Evolutionary conservation across 2,113 vertebrate species (phyloP).

Genomic region (human): GRCh38 chr15:68175001-68175500

Average conservation of each 20-base stretch:
- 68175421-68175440: slow-evolving; percentile 6
- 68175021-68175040: slow-evolving; percentile 12
- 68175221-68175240: not conserved
- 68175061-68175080: slow-evolving; percentile 1
- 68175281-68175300: not conserved
- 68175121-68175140: slow-evolving; percentile 44
- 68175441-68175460: not conserved
- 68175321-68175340: not conserved
- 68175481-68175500: not conserved
- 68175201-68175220: slow-evolving; percentile 12
- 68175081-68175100: slow-evolving; percentile 27
- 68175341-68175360: not conserved
- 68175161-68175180: slow-evolving; percentile 4
- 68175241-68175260: slow-evolving; percentile 2
- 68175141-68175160: slow-evolving; percentile 12
- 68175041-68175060: not conserved
- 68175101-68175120: slow-evolving; percentile 32
- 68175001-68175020: not conserved
- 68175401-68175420: not conserved
- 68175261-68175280: slow-evolving; percentile 30
- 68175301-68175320: not conserved
- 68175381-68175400: slow-evolving; percentile 1
- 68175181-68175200: slow-evolving; percentile 38
- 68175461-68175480: not conserved
- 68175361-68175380: not conserved